Evolutionary conservation across 2,888 invertebrate genomes (phyloP).

Genomic region (Synanthedon formicaeformis): DNA sequence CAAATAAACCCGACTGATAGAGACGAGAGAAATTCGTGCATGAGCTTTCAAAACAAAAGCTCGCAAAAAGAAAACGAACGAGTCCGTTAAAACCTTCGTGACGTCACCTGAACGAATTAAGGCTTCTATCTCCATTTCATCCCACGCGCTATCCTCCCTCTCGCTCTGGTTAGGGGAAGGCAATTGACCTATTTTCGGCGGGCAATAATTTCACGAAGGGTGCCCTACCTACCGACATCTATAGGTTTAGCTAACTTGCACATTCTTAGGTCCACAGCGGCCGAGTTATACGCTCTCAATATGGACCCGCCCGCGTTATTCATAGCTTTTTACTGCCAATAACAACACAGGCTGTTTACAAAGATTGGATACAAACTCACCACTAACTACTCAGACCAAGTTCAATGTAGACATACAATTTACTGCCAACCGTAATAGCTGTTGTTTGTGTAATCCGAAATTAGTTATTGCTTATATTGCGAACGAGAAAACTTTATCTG

Average conservation of each 20-base stretch:
- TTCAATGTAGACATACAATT: slow-evolving; percentile 3
- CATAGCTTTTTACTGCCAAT: slow-evolving; percentile 25
- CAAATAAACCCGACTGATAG: slow-evolving; percentile 25
- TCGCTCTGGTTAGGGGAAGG: slow-evolving; percentile 40
- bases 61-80: slow-evolving; percentile 46
- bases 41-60: slow-evolving; percentile 42
- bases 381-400: slow-evolving; percentile 12
- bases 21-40: slow-evolving; percentile 19
- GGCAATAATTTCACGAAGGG: slow-evolving; percentile 62
- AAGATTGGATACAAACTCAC: slow-evolving; percentile 27
- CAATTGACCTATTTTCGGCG: slow-evolving; percentile 69
- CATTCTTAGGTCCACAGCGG: slow-evolving; percentile 35
- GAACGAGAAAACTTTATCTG: slow-evolving; percentile 19
- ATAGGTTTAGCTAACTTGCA: slow-evolving; percentile 46
- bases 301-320: slow-evolving; percentile 22
- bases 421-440: slow-evolving; percentile 18
- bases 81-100: slow-evolving; percentile 51
- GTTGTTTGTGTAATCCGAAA: slow-evolving; percentile 31
- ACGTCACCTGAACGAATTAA: slow-evolving; percentile 66
- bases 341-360: slow-evolving; percentile 25
- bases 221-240: slow-evolving; percentile 36
- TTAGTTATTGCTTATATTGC: slow-evolving; percentile 22
- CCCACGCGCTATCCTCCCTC: slow-evolving; percentile 14
- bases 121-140: slow-evolving; percentile 26
- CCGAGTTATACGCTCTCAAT: slow-evolving; percentile 31